Evolutionary conservation across 1,140 invertebrate species (phyloP), one percentile per base, ranked within the genome.

Genomic region (Fragariocoptes setiger): DNA sequence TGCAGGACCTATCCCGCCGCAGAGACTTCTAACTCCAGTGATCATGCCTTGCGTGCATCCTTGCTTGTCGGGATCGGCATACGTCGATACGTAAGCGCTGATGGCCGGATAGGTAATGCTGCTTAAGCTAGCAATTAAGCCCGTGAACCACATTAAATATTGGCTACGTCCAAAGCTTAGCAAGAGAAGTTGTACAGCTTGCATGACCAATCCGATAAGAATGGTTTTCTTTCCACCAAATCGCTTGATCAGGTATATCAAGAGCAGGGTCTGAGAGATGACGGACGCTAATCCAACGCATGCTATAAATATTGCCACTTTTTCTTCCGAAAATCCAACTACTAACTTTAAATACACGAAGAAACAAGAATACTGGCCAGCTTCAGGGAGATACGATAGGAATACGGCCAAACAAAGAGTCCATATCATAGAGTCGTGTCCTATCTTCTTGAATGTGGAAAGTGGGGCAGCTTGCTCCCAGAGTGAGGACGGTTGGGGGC

Each of bases 281-380:
- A 97, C 90, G 49, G 88, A 94, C 43, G 95, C 64, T 37, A 94
- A 72, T 39, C 90, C 90, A 43, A 99, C 78, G 41, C 88, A 70
- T 44, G 86, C 90, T 54, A 99, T 95, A 60, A 90, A 99, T 47
- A 86, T 71, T 39, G 88, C 88, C 38, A 97, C 88, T 66, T 82
- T 77, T 52, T 82, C 69, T 44, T 72, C 74, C 50, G 74, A 75
- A 61, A 97, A 99, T 45, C 78, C 80, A 73, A 97, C 88, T 48
- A 92, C 85, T 51, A 97, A 65, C 64, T 82, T 85, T 37, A 99
- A 68, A 62, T 99, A 99, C 49, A 99, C 88, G 64, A 99, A 97
- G 62, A 99, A 95, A 62, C 88, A 95, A 43, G 88, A 95, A 62
- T 97, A 97, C 62, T 95, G 82, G 45, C 88, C 88, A 35, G 69